Evolutionary conservation across 2,113 vertebrate genomes (phyloP).

Genomic region (Malurus elegans): DNA sequence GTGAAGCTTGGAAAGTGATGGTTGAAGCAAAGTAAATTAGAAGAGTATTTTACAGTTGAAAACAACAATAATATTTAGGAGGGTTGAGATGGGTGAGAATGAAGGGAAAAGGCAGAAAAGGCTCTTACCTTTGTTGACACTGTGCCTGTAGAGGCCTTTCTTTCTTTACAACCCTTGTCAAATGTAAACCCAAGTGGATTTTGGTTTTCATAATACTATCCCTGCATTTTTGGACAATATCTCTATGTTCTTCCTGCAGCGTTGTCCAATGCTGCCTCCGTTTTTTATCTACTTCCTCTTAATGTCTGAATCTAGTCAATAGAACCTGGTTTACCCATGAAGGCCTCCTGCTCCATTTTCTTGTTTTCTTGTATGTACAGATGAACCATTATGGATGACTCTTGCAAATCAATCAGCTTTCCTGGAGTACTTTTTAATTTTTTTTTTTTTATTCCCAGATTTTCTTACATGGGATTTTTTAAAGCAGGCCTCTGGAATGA

Average conservation of each 20-base stretch:
- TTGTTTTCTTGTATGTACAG: not conserved
- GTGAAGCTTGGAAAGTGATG: not conserved
- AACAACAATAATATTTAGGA: not conserved
- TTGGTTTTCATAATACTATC: not conserved
- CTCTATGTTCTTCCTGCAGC: not conserved
- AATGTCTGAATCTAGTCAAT: not conserved
- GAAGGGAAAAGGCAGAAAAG: not conserved
- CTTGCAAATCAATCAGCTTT: not conserved
- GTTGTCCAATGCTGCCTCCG: rapidly evolving
- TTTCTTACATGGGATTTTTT: not conserved
- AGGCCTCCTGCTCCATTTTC: not conserved
- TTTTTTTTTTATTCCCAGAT: rapidly evolving
- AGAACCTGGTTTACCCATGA: not conserved
- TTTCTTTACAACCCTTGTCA: not conserved
- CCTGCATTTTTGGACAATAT: not conserved
- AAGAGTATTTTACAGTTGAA: not conserved
- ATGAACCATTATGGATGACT: not conserved
- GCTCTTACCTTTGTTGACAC: not conserved
- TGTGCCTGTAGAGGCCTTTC: not conserved
- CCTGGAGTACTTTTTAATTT: not conserved
- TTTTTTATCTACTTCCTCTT: not conserved
- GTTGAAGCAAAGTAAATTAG: not conserved
- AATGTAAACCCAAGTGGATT: not conserved
- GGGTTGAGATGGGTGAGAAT: not conserved
- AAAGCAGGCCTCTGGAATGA: not conserved